Percentiles rank a stretch among this genome's conserved stretches.
These are phyloP conservation scores for Marasmarcha lunaedactyla DNA, from an alignment of 2,888 invertebrate genomes.

Conservation along the genomic window DNA sequence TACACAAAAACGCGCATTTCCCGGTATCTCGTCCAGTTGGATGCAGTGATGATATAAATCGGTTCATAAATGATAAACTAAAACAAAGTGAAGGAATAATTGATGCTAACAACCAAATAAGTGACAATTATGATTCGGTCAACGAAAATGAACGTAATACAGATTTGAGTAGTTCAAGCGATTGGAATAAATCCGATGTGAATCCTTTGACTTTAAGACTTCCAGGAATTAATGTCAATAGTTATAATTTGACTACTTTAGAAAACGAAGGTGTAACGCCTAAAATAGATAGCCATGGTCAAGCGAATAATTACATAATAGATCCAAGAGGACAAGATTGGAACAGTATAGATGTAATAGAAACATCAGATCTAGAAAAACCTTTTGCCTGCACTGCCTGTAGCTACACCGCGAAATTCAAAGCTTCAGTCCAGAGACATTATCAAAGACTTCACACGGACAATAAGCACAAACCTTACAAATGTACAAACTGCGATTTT, in stretches of 20 bases:
- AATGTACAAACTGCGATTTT: conserved; percentile 43
- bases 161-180: background rate
- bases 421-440: conserved; percentile 45
- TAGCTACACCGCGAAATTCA: conserved; percentile 34
- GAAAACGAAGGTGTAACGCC: background rate
- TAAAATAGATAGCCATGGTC: background rate
- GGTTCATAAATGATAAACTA: no score
- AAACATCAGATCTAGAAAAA: conserved; percentile 26
- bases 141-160: background rate
- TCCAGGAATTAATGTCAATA: no score
- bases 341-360: conserved; percentile 36
- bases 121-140: background rate
- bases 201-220: no score
- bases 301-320: conserved; percentile 25
- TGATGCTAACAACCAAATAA: background rate
- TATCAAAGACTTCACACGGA: conserved; percentile 44
- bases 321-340: conserved; percentile 33
- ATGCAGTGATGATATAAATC: background rate
- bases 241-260: no score
- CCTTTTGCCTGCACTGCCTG: conserved; percentile 41
- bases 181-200: background rate
- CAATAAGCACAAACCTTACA: conserved; percentile 29
- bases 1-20: conserved; percentile 28
- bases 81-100: background rate
- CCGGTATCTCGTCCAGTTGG: background rate